Conservation (phyloP, 2,888 invertebrate species). For the Diaperis boleti region DNA sequence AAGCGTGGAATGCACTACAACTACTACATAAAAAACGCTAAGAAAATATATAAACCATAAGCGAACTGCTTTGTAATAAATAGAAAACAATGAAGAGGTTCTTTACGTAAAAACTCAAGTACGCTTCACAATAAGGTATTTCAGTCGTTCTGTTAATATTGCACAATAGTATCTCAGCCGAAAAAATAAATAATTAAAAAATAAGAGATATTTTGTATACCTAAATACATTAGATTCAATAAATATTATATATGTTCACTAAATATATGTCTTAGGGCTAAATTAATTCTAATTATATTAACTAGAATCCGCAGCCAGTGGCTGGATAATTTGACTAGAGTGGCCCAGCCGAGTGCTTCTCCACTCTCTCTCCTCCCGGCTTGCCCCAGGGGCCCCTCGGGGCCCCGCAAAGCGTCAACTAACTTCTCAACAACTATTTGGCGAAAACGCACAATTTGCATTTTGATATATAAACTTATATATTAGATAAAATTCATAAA, state of each 20-base stretch:
- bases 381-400: slow-evolving; percentile 45
- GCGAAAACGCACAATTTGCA: slow-evolving; percentile 64
- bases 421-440: slow-evolving; percentile 66
- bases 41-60: slow-evolving; percentile 29
- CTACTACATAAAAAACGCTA: slow-evolving; percentile 46
- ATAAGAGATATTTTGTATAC: slow-evolving; percentile 51
- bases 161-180: slow-evolving; percentile 66
- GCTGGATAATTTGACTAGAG: slow-evolving; percentile 68
- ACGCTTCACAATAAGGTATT: slow-evolving; percentile 55
- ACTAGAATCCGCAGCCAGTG: slow-evolving; percentile 63
- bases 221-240: slow-evolving; percentile 65
- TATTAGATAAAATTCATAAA: slow-evolving; percentile 66
- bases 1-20: slow-evolving; percentile 64
- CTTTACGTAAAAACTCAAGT: slow-evolving; percentile 27
- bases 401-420: slow-evolving; percentile 64
- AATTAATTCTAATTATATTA: slow-evolving; percentile 65
- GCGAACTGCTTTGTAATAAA: slow-evolving; percentile 41
- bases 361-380: slow-evolving; percentile 55
- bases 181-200: slow-evolving; percentile 55
- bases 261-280: slow-evolving; percentile 62
- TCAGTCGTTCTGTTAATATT: slow-evolving; percentile 67
- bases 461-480: slow-evolving; percentile 64
- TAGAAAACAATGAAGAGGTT: slow-evolving; percentile 32
- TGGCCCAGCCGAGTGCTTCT: slow-evolving; percentile 61
- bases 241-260: slow-evolving; percentile 64